Evolutionary conservation across 2,888 invertebrate species (phyloP).

Genomic region (Drosophila lacicola): DNA sequence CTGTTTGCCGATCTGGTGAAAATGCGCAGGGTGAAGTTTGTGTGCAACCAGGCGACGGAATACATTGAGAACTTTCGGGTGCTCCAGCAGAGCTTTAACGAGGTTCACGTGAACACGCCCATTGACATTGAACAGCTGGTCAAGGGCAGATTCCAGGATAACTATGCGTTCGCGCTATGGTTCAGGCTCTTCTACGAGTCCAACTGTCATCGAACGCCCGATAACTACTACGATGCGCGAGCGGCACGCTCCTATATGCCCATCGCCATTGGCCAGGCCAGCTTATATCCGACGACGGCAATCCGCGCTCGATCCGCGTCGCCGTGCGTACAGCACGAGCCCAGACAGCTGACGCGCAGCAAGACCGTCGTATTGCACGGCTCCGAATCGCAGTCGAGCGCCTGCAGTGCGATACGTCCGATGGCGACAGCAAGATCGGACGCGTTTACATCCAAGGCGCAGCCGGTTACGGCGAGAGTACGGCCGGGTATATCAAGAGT

Average conservation of each 20-base stretch:
- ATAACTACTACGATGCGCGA: slow-evolving; percentile 12
- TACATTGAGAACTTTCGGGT: slow-evolving; percentile 24
- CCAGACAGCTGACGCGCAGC: background rate
- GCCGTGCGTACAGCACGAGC: background rate
- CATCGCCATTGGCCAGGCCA: slow-evolving; percentile 11
- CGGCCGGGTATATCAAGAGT: background rate
- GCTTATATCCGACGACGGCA: accelerated
- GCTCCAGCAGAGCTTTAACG: slow-evolving; percentile 17
- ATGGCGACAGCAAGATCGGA: accelerated
- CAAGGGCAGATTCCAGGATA: slow-evolving; percentile 12
- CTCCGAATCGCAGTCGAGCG: background rate
- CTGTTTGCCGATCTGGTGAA: slow-evolving; percentile 19
- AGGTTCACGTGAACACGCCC: background rate
- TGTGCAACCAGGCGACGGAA: slow-evolving; percentile 10
- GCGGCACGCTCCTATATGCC: background rate
- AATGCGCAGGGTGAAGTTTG: slow-evolving; percentile 18
- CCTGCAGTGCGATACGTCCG: background rate
- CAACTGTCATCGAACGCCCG: background rate
- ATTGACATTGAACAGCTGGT: slow-evolving; percentile 15
- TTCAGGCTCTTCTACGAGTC: slow-evolving; percentile 20
- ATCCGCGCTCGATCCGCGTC: accelerated
- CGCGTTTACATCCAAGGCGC: background rate
- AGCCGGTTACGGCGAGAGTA: background rate
- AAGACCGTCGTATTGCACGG: background rate
- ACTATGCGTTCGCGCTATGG: slow-evolving; percentile 33